Conservation (phyloP, 2,113 vertebrate species). For the Pandion haliaetus region DNA sequence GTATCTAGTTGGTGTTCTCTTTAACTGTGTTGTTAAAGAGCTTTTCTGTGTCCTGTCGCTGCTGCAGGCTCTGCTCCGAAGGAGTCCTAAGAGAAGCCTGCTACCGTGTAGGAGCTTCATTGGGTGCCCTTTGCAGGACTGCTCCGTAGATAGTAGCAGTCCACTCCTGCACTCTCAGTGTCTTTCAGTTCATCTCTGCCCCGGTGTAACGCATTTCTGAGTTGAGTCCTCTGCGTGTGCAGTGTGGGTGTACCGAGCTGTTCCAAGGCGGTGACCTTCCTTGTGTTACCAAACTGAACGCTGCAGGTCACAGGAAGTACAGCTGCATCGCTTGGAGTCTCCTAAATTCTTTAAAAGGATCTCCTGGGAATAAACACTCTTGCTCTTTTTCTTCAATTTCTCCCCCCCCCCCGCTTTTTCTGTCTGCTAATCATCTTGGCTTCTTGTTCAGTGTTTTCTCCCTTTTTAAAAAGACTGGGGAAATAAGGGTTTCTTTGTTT, state of each 20-base stretch:
- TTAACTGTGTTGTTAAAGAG: background rate
- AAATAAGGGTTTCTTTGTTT: conserved; percentile 7
- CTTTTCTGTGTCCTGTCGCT: background rate
- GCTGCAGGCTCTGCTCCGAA: background rate
- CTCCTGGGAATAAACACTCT: conserved; percentile 9
- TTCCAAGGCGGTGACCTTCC: background rate
- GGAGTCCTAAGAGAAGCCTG: background rate
- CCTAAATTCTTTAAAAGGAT: background rate
- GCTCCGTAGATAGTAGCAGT: accelerated
- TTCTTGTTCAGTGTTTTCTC: background rate
- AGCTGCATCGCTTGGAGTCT: background rate
- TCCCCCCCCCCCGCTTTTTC: background rate
- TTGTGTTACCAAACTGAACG: background rate
- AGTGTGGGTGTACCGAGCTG: background rate
- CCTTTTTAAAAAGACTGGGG: background rate
- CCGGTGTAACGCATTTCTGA: accelerated
- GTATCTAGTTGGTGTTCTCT: background rate
- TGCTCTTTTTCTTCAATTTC: background rate
- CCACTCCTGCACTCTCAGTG: accelerated
- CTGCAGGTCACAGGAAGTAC: conserved; percentile 1
- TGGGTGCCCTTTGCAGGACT: background rate
- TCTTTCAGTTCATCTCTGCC: background rate
- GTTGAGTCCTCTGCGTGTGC: background rate
- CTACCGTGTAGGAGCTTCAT: accelerated
- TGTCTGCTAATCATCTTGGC: background rate